Evolutionary conservation across 1,140 invertebrate species (phyloP).

Genomic region (Druon quercuslanigerum): DNA sequence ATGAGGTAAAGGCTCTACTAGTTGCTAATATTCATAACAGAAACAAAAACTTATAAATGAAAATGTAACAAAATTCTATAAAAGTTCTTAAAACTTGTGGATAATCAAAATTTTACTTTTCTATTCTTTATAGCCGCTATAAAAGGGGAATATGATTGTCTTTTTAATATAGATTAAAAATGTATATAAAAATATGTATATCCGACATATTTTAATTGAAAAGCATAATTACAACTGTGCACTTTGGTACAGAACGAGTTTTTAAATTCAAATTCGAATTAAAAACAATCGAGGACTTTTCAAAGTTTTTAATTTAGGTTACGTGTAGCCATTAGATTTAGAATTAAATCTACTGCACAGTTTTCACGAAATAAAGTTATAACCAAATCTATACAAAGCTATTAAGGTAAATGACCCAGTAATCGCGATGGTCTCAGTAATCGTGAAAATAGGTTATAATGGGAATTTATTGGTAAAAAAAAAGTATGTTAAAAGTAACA

Average conservation of each 20-base stretch:
- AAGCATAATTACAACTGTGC: not conserved
- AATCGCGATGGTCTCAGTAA: no score
- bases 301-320: no score
- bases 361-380: no score
- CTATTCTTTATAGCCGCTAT: not conserved
- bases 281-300: no score
- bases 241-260: not conserved
- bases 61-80: not conserved
- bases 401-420: no score
- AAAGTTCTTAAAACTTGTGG: not conserved
- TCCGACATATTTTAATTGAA: not conserved
- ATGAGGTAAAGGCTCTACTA: not conserved
- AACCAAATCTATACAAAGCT: no score
- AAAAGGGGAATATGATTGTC: slow-evolving; percentile 5
- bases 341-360: no score
- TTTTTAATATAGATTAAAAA: not conserved
- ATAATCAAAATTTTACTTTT: not conserved
- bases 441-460: no score
- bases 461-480: no score
- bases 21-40: not conserved
- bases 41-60: not conserved
- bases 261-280: no score
- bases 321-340: no score
- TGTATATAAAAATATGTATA: slow-evolving; percentile 22
- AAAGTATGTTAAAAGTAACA: no score